Base-by-base conservation (phyloP, 2,888 invertebrate species). In the Magallana nippona region DNA sequence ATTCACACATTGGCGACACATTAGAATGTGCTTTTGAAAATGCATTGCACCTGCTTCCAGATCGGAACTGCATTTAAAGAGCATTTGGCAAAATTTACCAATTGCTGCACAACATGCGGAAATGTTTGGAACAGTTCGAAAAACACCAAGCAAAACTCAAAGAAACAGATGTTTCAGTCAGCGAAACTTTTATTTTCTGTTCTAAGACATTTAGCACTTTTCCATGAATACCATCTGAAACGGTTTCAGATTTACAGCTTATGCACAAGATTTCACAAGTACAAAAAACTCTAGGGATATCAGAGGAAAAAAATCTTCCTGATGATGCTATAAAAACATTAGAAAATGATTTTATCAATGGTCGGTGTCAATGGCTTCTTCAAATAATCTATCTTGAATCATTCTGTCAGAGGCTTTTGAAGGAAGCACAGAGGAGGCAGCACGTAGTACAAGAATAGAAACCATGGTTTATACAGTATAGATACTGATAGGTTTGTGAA, bases 341-440 rank as follows among this genome's bases (percentile, higher is more conserved):
- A 5, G 15, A 71, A 71, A 71, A 71, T 71, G 71, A 71, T 71
- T 71, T 71, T 71, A 71, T 71, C 71, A 71, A 27, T 71, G 71
- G 71, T 32, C 17, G 71, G 71, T 71, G 71, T 71, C 71, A 71
- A 71, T 71, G 71, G 71, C 71, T 71, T 71, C 32, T 71, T 22
- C 71, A 71, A 71, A 71, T 71, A 71, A 71, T 71, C 71, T 71
- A 71, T 71, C 71, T 44, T 71, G 27, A 71, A 32, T 71, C 71
- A 71, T 3, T 32, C 71, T 71, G 71, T 27, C 71, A 71, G 71
- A 71, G 17, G n/a, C n/a, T 17, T n/a, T 60, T 60, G 60, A n/a
- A n/a, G 60, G 27, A 22, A 10, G 32, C 71, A 71, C 10, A 13
- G 27, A 22, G 71, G 2, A 71, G 32, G 15, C 22, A 71, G 71